A percentile compares a stretch with the other conserved stretches of the same genome.
phyloP scores from a whole-genome alignment of 2,797 vertebrate genomes.

The Danio choprae region DNA sequence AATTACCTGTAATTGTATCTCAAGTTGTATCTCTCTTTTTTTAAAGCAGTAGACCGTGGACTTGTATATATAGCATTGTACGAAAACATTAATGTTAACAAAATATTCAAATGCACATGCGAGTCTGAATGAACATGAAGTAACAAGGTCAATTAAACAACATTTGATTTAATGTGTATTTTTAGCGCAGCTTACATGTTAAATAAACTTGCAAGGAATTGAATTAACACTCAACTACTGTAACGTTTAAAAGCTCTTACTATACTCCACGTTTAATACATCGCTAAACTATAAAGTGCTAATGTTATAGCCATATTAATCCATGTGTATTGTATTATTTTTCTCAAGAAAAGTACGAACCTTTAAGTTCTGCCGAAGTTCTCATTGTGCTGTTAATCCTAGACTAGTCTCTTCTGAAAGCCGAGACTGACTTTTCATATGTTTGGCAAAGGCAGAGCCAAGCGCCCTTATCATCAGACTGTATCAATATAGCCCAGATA shows the following conservation, averaged over 20 bases:
- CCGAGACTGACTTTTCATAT: background rate
- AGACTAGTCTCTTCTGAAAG: slow-evolving; percentile 6
- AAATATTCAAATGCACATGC: background rate
- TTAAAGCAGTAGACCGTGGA: background rate
- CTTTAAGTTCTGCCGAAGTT: slow-evolving; percentile 63
- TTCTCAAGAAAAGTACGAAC: slow-evolving; percentile 50
- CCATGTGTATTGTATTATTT: too few species aligned
- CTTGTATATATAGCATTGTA: background rate
- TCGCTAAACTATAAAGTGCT: too few species aligned
- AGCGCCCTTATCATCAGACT: slow-evolving; percentile 46
- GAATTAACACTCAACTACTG: background rate
- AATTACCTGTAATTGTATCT: background rate
- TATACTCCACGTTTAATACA: slow-evolving; percentile 13
- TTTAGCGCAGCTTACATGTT: background rate
- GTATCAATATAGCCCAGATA: slow-evolving; percentile 51
- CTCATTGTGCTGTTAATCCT: slow-evolving; percentile 55
- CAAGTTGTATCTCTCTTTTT: background rate
- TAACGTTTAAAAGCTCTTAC: background rate
- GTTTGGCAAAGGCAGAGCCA: slow-evolving; percentile 44
- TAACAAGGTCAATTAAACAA: background rate
- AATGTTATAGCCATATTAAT: too few species aligned
- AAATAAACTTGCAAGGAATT: background rate
- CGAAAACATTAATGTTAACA: background rate
- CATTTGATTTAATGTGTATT: background rate
- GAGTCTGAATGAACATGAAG: background rate